Conservation (phyloP, 2,113 vertebrate genomes). For the Oryzias celebensis region DNA sequence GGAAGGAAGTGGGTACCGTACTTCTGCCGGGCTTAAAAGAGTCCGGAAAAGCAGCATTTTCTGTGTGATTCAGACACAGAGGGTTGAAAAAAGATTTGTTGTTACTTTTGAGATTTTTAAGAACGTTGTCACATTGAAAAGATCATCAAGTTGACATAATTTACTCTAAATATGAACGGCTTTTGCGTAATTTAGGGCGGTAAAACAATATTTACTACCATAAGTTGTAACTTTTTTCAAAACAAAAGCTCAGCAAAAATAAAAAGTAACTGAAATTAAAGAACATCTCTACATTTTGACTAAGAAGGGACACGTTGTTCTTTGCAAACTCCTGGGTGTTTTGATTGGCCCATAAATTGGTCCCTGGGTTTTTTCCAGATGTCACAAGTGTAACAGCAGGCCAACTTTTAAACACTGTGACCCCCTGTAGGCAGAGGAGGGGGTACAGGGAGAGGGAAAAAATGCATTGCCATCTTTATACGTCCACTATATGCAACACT, state of each 20-base stretch:
- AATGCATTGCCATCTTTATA: too few relatives aligned
- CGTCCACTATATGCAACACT: too few relatives aligned
- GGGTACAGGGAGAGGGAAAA: neutral
- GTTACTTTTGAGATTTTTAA: too few relatives aligned
- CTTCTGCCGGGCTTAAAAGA: constrained; percentile 24
- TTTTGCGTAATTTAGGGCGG: neutral
- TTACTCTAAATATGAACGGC: neutral
- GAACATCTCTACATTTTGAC: neutral
- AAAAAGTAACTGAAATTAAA: neutral
- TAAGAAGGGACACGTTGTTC: constrained; percentile 41
- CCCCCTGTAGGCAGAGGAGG: constrained; percentile 18
- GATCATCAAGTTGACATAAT: neutral
- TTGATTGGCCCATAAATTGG: constrained; percentile 58
- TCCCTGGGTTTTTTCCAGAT: constrained; percentile 62
- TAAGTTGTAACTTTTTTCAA: too few relatives aligned
- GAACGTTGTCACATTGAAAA: too few relatives aligned
- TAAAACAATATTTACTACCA: neutral
- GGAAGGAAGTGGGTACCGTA: constrained; percentile 70
- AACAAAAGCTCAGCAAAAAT: neutral
- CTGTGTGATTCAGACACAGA: too few relatives aligned
- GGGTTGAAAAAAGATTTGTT: too few relatives aligned
- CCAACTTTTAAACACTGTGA: constrained; percentile 52
- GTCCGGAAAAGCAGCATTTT: constrained; percentile 31
- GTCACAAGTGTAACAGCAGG: constrained; percentile 67
- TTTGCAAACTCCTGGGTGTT: constrained; percentile 45